Conservation (phyloP, 2,797 vertebrate genomes). For the Lacerta bilineata region DNA sequence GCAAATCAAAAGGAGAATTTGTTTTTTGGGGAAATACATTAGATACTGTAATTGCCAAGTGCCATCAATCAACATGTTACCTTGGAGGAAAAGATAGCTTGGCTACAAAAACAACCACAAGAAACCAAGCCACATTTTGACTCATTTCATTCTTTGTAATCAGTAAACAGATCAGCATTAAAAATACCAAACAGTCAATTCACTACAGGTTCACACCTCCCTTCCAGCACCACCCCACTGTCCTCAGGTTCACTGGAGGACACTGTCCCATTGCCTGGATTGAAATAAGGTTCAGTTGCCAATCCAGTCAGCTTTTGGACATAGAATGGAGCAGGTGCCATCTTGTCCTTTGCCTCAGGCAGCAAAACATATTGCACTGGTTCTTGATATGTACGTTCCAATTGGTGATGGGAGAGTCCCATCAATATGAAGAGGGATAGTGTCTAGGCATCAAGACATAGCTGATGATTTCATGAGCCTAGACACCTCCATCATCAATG, state of each 20-base stretch:
- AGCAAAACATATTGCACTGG: too few relatives aligned
- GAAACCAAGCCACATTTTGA: neutral
- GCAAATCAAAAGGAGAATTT: slow-evolving; percentile 35
- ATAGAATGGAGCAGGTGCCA: too few relatives aligned
- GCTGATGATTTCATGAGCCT: neutral
- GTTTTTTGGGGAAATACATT: slow-evolving; percentile 12
- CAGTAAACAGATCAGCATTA: neutral
- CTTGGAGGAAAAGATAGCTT: neutral
- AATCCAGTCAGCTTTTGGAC: too few relatives aligned
- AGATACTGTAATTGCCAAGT: neutral
- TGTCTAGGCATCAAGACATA: neutral
- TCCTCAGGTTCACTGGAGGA: too few relatives aligned
- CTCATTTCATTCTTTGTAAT: neutral
- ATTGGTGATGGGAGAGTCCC: neutral
- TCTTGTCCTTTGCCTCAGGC: neutral
- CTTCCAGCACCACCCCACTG: too few relatives aligned
- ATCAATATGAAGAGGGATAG: neutral
- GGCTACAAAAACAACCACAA: neutral
- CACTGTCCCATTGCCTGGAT: too few relatives aligned
- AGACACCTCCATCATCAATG: neutral
- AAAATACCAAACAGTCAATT: neutral
- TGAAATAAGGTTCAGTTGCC: too few relatives aligned
- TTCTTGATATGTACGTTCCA: neutral
- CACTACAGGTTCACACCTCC: neutral
- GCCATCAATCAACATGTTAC: neutral